Evolutionary conservation across 1,140 invertebrate genomes (phyloP).

Genomic region (Ericerus pela): DNA sequence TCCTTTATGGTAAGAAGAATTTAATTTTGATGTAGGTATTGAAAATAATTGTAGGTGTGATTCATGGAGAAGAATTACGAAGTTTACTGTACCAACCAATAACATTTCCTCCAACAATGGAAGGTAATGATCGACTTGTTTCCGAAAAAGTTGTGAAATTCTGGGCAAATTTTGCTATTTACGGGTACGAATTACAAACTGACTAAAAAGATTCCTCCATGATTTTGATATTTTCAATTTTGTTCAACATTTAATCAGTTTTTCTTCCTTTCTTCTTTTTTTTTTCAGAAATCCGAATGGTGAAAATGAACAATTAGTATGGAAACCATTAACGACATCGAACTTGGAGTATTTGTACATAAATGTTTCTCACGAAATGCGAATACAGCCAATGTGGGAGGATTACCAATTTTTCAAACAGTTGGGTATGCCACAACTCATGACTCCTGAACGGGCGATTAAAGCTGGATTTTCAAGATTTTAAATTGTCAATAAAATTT

Average conservation of each 20-base stretch:
- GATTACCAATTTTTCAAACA: neutral
- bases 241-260: too few species aligned
- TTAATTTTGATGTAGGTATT: neutral
- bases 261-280: neutral
- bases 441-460: too few species aligned
- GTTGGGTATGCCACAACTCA: neutral
- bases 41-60: neutral
- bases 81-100: neutral
- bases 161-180: neutral
- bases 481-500: too few species aligned
- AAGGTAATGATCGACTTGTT: neutral
- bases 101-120: neutral
- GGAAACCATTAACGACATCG: neutral
- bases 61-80: slow-evolving; percentile 3
- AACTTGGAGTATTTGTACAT: neutral
- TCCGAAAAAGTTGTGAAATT: neutral
- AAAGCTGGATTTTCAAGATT: too few species aligned
- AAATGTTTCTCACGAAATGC: neutral
- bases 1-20: too few species aligned
- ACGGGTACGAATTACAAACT: neutral
- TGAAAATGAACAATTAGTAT: neutral
- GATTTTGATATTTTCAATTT: too few species aligned
- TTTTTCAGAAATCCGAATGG: neutral
- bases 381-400: neutral
- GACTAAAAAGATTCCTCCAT: too few species aligned